Base-by-base conservation (phyloP, 2,113 vertebrate genomes). In the Machaerirhynchus nigripectus region DNA sequence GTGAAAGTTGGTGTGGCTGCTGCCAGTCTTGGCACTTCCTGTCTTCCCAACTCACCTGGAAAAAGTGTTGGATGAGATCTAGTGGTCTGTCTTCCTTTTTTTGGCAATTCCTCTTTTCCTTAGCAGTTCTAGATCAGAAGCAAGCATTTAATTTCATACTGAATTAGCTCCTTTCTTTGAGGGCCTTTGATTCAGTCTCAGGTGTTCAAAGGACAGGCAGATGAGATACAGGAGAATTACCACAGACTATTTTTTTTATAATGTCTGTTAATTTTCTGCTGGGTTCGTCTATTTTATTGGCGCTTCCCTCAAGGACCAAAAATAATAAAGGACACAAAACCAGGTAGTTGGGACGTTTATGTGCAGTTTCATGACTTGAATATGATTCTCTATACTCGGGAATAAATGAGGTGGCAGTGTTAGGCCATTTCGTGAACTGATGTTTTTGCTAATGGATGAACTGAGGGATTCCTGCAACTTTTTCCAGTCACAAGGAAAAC, bases 91-190 rank as follows among this genome's bases (percentile, higher is more conserved):
- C 13, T 52, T 69, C 33, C 8, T 23, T 35, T 44, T 84, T 40
- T 53, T 83, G 53, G 57, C 50, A 70, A 16, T 77, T 70, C 59
- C 60, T 56, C 39, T 84, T 79, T 52, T 65, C 44, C 85, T 85
- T 53, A 93, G 47, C 46, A 67, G 46, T 78, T 96, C 90, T 78
- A 87, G 80, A 74, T 86, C 70, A 89, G 53, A 69, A 94, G n/a
- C 50, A 91, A 84, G 63, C 40, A 56, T 64, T 93, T 95, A 67
- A 92, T 92, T 95, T 92, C 61, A 60, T 78, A 89, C 67, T 73
- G 80, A 89, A 77, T 95, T 77, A 89, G 59, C 8, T 93, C 44
- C n/a, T 85, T 95, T 77, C 73, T 91, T 65, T 75, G 57, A 50
- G n/a, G 59, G 23, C 74, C 76, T 78, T 75, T 89, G 65, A 57